These are phyloP conservation scores for Calycopis cecrops DNA, from an alignment of 1,140 invertebrate genomes.

Conservation along the genomic window DNA sequence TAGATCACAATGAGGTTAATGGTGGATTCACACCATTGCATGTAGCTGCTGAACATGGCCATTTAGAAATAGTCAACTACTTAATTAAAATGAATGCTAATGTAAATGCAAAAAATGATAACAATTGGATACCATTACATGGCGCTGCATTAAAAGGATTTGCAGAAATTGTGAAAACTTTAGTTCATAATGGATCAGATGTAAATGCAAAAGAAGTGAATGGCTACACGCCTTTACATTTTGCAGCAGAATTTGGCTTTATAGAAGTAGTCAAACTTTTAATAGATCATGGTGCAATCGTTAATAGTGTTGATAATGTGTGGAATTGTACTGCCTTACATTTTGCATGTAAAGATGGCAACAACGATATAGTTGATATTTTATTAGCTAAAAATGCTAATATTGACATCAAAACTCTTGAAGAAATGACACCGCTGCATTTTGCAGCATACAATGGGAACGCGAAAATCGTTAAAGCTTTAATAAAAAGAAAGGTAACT, in stretches of 20 bases:
- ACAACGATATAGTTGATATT: not conserved
- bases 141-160: not conserved
- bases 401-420: not conserved
- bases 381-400: not conserved
- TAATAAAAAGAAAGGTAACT: not conserved
- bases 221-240: conserved; percentile 1
- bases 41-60: conserved; percentile 6
- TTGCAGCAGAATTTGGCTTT: not conserved
- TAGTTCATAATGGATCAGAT: not conserved
- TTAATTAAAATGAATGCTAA: not conserved
- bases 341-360: not conserved
- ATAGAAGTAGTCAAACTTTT: not conserved
- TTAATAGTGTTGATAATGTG: not conserved
- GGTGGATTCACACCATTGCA: conserved; percentile 4
- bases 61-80: not conserved
- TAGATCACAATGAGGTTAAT: not conserved
- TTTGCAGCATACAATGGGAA: not conserved
- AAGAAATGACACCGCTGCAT: not conserved
- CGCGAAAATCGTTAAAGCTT: not conserved
- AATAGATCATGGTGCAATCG: not conserved
- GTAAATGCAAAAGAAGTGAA: not conserved
- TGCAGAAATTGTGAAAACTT: not conserved
- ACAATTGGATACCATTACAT: conserved; percentile 5
- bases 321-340: not conserved
- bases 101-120: conserved; percentile 5